phyloP scores from a whole-genome alignment of 2,797 vertebrate genomes.

The Aulostomus chinensis region DNA sequence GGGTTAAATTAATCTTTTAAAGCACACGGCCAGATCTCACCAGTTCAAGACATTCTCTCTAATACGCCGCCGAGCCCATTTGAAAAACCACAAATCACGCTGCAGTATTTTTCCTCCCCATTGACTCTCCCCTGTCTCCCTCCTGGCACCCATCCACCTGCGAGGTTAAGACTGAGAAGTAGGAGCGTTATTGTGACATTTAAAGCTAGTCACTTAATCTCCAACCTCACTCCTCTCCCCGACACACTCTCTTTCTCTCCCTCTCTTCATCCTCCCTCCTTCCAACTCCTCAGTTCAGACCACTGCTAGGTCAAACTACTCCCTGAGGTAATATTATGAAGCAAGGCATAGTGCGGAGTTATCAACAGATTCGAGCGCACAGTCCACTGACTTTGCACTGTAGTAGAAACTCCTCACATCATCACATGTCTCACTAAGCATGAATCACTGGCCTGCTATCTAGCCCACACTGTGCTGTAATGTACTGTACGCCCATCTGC shows the following conservation, averaged over 20 bases:
- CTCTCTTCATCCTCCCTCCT: conserved; percentile 32
- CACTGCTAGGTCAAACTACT: conserved; percentile 59
- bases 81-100: conserved; percentile 44
- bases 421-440: conserved; percentile 63
- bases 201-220: conserved; percentile 65
- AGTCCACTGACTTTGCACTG: conserved; percentile 63
- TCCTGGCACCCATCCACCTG: conserved; percentile 37
- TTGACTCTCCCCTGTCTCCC: conserved; percentile 20
- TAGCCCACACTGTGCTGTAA: conserved; percentile 48
- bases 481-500: conserved; percentile 70
- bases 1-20: no score
- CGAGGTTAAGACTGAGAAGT: conserved; percentile 44
- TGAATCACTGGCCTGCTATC: conserved; percentile 65
- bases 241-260: conserved; percentile 17
- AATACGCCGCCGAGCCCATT: no score
- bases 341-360: conserved; percentile 56
- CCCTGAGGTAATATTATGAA: conserved; percentile 67
- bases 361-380: conserved; percentile 61
- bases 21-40: no score
- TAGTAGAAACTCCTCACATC: conserved; percentile 69
- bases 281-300: conserved; percentile 24
- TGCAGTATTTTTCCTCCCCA: conserved; percentile 30
- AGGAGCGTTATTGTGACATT: conserved; percentile 64
- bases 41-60: no score
- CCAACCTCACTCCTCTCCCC: conserved; percentile 50